Base-by-base conservation (phyloP, 2,888 invertebrate species). In the Pocota personata region DNA sequence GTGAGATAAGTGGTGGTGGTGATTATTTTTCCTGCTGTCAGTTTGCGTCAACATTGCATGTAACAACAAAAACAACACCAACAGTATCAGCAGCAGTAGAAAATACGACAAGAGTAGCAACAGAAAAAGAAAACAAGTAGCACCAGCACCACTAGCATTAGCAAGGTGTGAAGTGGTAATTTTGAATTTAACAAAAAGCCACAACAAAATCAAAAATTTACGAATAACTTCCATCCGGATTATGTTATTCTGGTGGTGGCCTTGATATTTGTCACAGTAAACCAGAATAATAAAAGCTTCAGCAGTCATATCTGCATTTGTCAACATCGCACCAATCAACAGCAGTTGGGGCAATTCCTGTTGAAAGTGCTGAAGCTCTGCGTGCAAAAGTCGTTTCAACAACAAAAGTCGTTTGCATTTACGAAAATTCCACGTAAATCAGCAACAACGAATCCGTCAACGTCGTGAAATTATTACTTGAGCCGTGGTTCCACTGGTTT, bases 11-110 rank as follows among this genome's bases (percentile, higher is more conserved):
- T 86, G 86, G 76, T 86, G 84, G 84, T 86, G 76, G 76, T 76
- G 82, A 86, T 76, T 82, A 72, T 72, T 82, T 60, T 72, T 86
- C 62, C 67, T 86, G 86, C 86, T 82, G 86, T 80, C 86, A 86
- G 86, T 72, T 77, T 86, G 86, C 86, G 82, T 82, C 86, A 86
- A 86, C 82, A 82, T 72, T 86, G 78, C 82, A 76, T 57, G 64
- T 71, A 84, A 66, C 80, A 82, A 71, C 82, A 82, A 71, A 27
- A 79, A 62, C 40, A 71, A 73, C 37, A 78, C 37, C 40, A 71
- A 14, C 62, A 62, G 19, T 32, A 69, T 35, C 67, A 67, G 19
- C 48, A 69, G 43, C 67, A 67, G 19, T 40, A 76, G 19, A 24
- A 48, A 14, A 16, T 19, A 19, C 43, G 30, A 12, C 48, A 14